Percentiles rank a stretch among this genome's conserved stretches.
These are phyloP conservation scores for Myotis yumanensis DNA, from an alignment of 2,113 vertebrate species.

Conservation along the genomic window DNA sequence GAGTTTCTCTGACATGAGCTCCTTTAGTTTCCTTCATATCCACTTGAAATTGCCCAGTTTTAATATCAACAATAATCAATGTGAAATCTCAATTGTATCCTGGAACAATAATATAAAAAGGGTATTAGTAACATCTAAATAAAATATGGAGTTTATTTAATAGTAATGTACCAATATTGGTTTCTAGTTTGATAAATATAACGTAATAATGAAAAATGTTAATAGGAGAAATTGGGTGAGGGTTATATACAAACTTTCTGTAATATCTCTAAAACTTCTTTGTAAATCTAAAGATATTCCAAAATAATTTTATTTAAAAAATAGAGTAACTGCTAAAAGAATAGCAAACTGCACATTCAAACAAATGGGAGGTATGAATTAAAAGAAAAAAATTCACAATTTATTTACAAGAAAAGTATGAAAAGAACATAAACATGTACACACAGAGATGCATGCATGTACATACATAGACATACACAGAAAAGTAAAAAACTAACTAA, in stretches of 20 bases:
- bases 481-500: background rate
- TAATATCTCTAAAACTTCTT: background rate
- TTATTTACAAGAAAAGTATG: background rate
- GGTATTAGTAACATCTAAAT: background rate
- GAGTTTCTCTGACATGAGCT: background rate
- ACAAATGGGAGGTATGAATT: background rate
- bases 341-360: background rate
- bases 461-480: background rate
- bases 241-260: background rate
- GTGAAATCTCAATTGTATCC: background rate
- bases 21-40: background rate
- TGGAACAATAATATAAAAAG: background rate
- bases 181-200: conserved; percentile 4
- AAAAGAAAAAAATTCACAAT: background rate
- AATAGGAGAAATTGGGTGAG: background rate
- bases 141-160: background rate
- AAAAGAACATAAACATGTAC: background rate
- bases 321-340: background rate
- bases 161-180: background rate
- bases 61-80: background rate
- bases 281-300: background rate
- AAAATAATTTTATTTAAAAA: background rate
- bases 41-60: background rate
- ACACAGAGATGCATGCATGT: background rate
- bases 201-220: background rate